A percentile compares a stretch with the other conserved stretches of the same genome.
Conservation (phyloP, 2,888 invertebrate genomes). For the Drosophila multiciliata region DNA sequence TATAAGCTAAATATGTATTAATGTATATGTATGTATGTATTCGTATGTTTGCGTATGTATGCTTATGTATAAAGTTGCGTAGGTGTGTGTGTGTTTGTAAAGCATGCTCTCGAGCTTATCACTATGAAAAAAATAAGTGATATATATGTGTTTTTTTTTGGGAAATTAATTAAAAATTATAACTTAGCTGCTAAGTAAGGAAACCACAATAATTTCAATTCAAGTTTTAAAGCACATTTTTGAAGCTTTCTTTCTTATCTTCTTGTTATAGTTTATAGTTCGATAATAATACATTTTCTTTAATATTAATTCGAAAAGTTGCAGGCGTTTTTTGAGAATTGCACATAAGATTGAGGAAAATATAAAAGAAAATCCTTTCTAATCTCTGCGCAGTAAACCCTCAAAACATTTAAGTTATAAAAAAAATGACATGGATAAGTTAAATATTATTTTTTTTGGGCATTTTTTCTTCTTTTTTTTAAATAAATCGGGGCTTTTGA, state of each 20-base stretch:
- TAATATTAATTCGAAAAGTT: slow-evolving; percentile 10
- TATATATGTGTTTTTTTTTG: slow-evolving; percentile 8
- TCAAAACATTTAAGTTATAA: background rate
- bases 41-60: slow-evolving; percentile 14
- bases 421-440: background rate
- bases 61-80: slow-evolving; percentile 24
- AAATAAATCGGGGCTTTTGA: background rate
- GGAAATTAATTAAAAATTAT: slow-evolving; percentile 43
- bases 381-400: slow-evolving; percentile 10
- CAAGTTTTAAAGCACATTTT: slow-evolving; percentile 55
- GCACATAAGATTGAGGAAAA: slow-evolving; percentile 37
- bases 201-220: slow-evolving; percentile 74
- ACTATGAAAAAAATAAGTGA: slow-evolving; percentile 55
- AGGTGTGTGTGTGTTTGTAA: slow-evolving; percentile 34
- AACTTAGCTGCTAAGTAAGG: slow-evolving; percentile 72
- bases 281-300: slow-evolving; percentile 27
- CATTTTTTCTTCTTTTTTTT: too few relatives aligned
- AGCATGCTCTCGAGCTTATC: slow-evolving; percentile 67
- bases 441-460: too few relatives aligned
- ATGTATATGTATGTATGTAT: slow-evolving; percentile 18
- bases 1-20: slow-evolving; percentile 24
- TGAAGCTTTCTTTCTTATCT: slow-evolving; percentile 17
- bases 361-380: background rate
- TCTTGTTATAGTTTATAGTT: slow-evolving; percentile 9
- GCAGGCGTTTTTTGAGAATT: slow-evolving; percentile 35